Conservation (phyloP, 1,140 invertebrate species). For the Magallana angulata region DNA sequence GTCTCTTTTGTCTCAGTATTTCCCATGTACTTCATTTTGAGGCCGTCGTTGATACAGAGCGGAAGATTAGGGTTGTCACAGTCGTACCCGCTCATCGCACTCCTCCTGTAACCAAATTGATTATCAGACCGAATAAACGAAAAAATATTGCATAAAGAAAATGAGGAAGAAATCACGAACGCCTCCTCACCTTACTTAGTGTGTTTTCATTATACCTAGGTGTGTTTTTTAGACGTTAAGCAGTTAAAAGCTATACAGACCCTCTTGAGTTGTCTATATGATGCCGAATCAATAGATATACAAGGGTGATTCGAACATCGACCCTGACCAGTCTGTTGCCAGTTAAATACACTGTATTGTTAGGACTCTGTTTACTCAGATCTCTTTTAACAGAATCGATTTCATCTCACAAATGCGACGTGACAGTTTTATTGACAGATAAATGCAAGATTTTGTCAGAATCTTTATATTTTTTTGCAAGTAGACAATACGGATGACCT, state of each 20-base stretch:
- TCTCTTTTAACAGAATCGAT: constrained; percentile 16
- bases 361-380: background rate
- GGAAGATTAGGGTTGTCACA: constrained; percentile 41
- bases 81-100: constrained; percentile 19
- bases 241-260: background rate
- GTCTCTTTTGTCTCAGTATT: background rate
- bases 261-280: background rate
- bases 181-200: background rate
- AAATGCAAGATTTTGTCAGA: background rate
- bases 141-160: too few species aligned
- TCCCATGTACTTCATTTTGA: constrained; percentile 48
- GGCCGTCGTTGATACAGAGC: constrained; percentile 10
- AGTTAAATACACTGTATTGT: background rate
- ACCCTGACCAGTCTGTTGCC: constrained; percentile 12
- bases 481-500: too few species aligned
- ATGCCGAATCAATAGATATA: background rate
- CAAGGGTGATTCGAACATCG: constrained; percentile 2
- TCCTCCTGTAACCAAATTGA: background rate
- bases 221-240: background rate
- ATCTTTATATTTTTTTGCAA: too few species aligned
- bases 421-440: background rate
- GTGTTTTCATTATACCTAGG: background rate
- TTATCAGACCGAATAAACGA: too few species aligned
- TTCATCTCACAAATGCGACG: background rate
- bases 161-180: too few species aligned